phyloP scores from a whole-genome alignment of 2,113 vertebrate species.

The Leptocoma aspasia region DNA sequence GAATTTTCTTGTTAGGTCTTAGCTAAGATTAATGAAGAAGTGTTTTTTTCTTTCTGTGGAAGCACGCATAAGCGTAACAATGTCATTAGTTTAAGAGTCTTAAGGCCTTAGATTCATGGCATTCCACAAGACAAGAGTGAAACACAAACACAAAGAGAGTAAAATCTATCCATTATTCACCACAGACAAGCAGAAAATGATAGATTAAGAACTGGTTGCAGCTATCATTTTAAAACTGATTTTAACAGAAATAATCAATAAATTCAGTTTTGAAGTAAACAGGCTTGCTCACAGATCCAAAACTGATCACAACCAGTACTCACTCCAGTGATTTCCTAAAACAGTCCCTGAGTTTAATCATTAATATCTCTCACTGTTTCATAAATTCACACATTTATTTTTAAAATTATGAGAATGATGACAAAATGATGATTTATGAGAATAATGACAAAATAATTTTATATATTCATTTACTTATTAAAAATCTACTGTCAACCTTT shows the following conservation, averaged over 20 bases:
- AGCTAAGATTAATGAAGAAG: neutral
- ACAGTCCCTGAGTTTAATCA: neutral
- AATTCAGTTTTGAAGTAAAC: neutral
- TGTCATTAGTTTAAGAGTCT: neutral
- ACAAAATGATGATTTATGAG: neutral
- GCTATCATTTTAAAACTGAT: neutral
- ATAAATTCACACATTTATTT: neutral
- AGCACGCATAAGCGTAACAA: neutral
- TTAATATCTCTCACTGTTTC: neutral
- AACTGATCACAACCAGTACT: rapidly evolving
- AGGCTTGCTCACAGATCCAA: neutral
- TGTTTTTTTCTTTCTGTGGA: neutral
- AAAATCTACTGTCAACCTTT: neutral
- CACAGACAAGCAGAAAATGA: neutral
- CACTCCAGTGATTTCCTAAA: neutral
- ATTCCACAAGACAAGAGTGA: neutral
- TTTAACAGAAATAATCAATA: neutral
- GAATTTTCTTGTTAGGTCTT: neutral
- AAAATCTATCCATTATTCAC: neutral
- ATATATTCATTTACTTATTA: neutral
- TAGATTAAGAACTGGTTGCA: neutral
- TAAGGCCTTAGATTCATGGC: neutral
- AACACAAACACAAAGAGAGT: neutral
- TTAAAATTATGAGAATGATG: neutral
- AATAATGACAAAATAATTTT: neutral